phyloP scores from a whole-genome alignment of 2,113 vertebrate species.

The Pholis gunnellus region DNA sequence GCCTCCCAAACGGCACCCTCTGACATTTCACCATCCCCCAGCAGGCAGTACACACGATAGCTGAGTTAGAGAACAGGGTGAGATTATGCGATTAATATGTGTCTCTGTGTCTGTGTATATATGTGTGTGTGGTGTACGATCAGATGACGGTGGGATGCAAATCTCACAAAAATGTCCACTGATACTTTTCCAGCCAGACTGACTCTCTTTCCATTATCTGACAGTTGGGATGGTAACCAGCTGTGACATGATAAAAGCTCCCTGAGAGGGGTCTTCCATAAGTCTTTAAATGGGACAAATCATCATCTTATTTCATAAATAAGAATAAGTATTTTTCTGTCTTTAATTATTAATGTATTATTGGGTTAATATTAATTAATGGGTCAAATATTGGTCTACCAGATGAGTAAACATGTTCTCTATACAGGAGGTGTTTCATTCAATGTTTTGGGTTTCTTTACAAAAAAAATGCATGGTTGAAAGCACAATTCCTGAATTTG shows the following conservation, averaged over 20 bases:
- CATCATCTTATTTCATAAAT: not conserved
- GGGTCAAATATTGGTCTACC: not conserved
- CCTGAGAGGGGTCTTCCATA: conserved; percentile 16
- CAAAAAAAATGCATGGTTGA: not conserved
- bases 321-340: not conserved
- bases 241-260: conserved; percentile 45
- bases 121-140: not conserved
- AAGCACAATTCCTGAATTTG: conserved; percentile 16
- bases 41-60: conserved; percentile 92
- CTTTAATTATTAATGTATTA: not conserved
- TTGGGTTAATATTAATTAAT: not conserved
- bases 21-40: conserved; percentile 95
- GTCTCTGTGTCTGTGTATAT: conserved; percentile 15
- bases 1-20: conserved; percentile 98
- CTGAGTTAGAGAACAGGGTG: conserved; percentile 72
- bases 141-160: not conserved
- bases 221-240: conserved; percentile 34
- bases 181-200: conserved; percentile 66
- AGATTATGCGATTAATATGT: conserved; percentile 2
- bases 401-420: not conserved
- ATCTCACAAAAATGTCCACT: conserved; percentile 47
- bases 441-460: not conserved
- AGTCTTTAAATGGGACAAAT: conserved; percentile 1
- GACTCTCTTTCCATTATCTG: conserved; percentile 46
- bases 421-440: not conserved